Conservation (phyloP, 2,797 vertebrate genomes). For the Helostoma temminkii region DNA sequence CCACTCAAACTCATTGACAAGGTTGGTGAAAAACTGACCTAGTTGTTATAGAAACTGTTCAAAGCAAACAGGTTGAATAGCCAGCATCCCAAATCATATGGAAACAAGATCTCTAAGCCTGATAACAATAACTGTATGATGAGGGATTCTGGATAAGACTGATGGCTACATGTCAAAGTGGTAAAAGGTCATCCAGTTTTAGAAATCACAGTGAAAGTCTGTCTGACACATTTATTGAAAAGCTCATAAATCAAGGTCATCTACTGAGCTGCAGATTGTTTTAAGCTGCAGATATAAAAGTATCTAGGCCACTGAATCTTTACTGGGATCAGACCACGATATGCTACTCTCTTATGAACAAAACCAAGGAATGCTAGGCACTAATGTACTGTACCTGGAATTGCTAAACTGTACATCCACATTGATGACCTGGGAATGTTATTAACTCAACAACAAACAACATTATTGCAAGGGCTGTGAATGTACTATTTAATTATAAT, state of each 20-base stretch:
- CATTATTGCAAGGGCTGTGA: too few relatives aligned
- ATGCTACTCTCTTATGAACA: slow-evolving; percentile 16
- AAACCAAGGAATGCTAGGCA: slow-evolving; percentile 17
- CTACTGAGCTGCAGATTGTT: slow-evolving; percentile 37
- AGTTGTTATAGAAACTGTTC: slow-evolving; percentile 5
- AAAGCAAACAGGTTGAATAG: neutral
- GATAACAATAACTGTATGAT: neutral
- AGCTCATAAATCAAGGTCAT: slow-evolving; percentile 61
- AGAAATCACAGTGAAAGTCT: slow-evolving; percentile 6
- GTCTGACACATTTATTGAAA: slow-evolving; percentile 54
- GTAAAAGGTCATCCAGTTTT: slow-evolving; percentile 14
- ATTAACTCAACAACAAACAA: neutral
- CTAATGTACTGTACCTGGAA: neutral
- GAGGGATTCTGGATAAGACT: neutral
- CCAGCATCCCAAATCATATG: neutral
- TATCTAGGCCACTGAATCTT: slow-evolving; percentile 51
- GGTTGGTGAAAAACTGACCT: slow-evolving; percentile 24
- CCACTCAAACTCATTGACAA: slow-evolving; percentile 6
- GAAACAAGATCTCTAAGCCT: neutral
- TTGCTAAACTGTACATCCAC: neutral
- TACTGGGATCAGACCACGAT: slow-evolving; percentile 24
- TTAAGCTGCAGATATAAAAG: slow-evolving; percentile 48
- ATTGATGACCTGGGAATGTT: neutral
- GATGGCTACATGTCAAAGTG: neutral
- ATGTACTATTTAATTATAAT: too few relatives aligned